phyloP scores from a whole-genome alignment of 64 coral and sea anemone genomes.

The Montipora sp. region DNA sequence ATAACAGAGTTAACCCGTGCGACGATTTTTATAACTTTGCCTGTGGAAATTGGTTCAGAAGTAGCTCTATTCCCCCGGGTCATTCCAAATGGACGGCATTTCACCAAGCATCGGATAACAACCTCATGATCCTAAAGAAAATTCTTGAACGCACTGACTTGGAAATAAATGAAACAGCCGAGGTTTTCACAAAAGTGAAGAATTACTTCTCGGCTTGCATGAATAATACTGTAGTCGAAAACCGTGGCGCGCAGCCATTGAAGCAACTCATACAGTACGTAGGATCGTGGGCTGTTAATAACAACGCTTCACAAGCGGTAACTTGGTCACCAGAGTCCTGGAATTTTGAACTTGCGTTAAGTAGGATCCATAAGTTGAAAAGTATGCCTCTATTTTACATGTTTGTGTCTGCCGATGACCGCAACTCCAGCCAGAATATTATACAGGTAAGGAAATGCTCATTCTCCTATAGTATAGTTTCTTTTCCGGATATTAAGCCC shows the following conservation, averaged over 20 bases:
- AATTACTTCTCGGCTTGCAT: slow-evolving; percentile 81
- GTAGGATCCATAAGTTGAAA: slow-evolving; percentile 92
- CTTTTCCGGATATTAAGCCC: no score
- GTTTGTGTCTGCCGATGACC: slow-evolving; percentile 98
- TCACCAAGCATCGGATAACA: slow-evolving; percentile 81
- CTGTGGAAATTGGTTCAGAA: slow-evolving; percentile 87
- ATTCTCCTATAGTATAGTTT: not conserved
- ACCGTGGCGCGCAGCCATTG: slow-evolving; percentile 52
- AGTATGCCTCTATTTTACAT: slow-evolving; percentile 98
- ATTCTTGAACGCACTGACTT: slow-evolving; percentile 68
- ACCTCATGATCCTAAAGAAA: slow-evolving; percentile 76
- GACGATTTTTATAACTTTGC: slow-evolving; percentile 88
- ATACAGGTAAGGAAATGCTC: slow-evolving; percentile 76
- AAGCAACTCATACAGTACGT: slow-evolving; percentile 77
- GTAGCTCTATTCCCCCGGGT: slow-evolving; percentile 67
- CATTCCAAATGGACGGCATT: slow-evolving; percentile 84
- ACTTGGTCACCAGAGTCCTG: slow-evolving; percentile 94
- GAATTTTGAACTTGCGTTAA: slow-evolving; percentile 96
- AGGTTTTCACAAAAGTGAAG: slow-evolving; percentile 81
- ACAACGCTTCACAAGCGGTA: slow-evolving; percentile 31
- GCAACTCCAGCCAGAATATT: slow-evolving; percentile 88
- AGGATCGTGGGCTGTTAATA: slow-evolving; percentile 79
- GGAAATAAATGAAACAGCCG: slow-evolving; percentile 38
- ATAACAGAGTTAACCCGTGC: slow-evolving; percentile 77
- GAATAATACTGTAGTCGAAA: slow-evolving; percentile 73